A percentile compares a stretch with the other conserved stretches of the same genome.
Conservation (phyloP, 2,888 invertebrate genomes). For the Limulus polyphemus region DNA sequence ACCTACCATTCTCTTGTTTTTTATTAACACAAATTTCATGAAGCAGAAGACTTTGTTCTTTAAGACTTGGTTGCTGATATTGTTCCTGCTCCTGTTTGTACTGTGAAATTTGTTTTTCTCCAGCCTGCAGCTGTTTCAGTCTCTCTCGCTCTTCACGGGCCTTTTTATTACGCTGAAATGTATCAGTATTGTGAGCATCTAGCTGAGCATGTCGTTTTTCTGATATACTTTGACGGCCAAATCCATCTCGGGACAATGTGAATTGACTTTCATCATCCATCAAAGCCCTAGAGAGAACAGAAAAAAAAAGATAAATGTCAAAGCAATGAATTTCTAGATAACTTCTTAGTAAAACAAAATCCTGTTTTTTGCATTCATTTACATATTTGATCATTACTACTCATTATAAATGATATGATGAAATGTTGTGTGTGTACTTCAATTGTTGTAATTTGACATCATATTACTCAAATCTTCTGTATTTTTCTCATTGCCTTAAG, state of each 20-base stretch:
- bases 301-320: too few species aligned
- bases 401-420: too few species aligned
- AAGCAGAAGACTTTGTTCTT: not conserved
- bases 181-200: conserved; percentile 86
- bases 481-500: too few species aligned
- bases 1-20: not conserved
- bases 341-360: too few species aligned
- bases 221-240: conserved; percentile 94
- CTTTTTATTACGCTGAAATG: conserved; percentile 78
- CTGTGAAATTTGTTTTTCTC: not conserved
- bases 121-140: not conserved
- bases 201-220: conserved; percentile 92
- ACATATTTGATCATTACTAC: too few species aligned
- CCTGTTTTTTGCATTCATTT: too few species aligned
- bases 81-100: not conserved
- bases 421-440: too few species aligned
- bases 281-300: conserved; percentile 27
- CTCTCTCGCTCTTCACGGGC: conserved; percentile 43
- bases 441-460: too few species aligned
- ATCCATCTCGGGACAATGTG: conserved; percentile 71
- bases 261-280: conserved; percentile 36
- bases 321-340: too few species aligned
- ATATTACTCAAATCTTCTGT: too few species aligned
- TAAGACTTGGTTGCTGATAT: too few species aligned
- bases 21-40: conserved; percentile 3